A percentile compares a stretch with the other conserved stretches of the same genome.
These are phyloP conservation scores for Cheilosia impressa DNA, from an alignment of 2,888 invertebrate species.

Conservation along the genomic window DNA sequence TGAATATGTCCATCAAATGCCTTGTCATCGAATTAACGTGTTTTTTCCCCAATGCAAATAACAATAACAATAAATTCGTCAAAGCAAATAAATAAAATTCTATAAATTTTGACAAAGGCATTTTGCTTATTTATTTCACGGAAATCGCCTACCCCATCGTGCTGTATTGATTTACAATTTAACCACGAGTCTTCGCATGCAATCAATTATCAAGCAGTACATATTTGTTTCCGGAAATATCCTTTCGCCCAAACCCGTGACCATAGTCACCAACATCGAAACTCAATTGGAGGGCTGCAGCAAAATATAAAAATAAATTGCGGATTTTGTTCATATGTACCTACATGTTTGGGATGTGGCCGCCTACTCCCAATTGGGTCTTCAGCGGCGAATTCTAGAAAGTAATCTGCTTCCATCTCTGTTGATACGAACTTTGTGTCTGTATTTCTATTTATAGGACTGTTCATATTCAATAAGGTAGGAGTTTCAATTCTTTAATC, in stretches of 20 bases:
- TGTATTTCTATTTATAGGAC: too few relatives aligned
- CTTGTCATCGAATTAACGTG: conserved; percentile 25
- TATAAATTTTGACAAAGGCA: conserved; percentile 17
- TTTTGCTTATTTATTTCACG: conserved; percentile 28
- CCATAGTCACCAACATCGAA: conserved; percentile 17
- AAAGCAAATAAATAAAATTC: conserved; percentile 42
- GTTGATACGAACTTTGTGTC: too few relatives aligned
- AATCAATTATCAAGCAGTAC: conserved; percentile 70
- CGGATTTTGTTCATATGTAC: not conserved
- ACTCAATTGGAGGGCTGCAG: conserved; percentile 38
- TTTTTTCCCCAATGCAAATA: conserved; percentile 29
- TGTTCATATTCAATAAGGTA: too few relatives aligned
- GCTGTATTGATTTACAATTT: conserved; percentile 64
- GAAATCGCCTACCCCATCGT: conserved; percentile 7
- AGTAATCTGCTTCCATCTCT: too few relatives aligned
- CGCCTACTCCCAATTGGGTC: too few relatives aligned
- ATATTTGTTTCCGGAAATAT: conserved; percentile 68
- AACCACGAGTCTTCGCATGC: conserved; percentile 59
- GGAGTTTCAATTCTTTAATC: too few relatives aligned
- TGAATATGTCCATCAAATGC: conserved; percentile 8
- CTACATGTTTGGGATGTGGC: not conserved
- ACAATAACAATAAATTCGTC: conserved; percentile 14
- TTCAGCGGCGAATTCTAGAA: too few relatives aligned
- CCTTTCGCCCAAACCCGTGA: conserved; percentile 24
- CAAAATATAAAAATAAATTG: not conserved